A percentile compares a stretch with the other conserved stretches of the same genome.
Conservation (phyloP, 2,797 vertebrate genomes). For the Champsocephalus esox region DNA sequence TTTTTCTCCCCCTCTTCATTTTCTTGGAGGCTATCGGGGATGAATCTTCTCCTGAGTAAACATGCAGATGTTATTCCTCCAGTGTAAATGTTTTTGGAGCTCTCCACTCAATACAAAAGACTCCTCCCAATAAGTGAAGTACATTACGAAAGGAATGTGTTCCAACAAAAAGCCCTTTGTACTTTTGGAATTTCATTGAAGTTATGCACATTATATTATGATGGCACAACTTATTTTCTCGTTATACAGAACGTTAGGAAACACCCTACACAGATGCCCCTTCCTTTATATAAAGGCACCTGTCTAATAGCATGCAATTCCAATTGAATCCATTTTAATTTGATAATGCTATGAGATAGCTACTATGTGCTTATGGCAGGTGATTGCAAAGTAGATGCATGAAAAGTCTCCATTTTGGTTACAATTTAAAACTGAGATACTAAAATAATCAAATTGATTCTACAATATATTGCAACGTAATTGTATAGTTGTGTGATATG, state of each 20-base stretch:
- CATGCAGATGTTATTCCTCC: constrained; percentile 81
- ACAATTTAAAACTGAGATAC: background rate
- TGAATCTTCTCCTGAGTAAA: constrained; percentile 84
- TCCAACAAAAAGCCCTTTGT: constrained; percentile 72
- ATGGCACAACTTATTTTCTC: constrained; percentile 18
- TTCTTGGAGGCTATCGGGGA: constrained; percentile 79
- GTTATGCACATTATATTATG: constrained; percentile 41
- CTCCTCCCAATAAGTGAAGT: constrained; percentile 75
- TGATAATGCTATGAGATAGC: background rate
- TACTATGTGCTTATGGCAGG: background rate
- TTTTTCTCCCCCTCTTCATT: constrained; percentile 79
- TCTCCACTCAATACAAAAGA: constrained; percentile 71
- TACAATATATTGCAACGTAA: background rate
- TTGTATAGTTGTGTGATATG: background rate
- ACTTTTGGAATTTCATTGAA: constrained; percentile 60
- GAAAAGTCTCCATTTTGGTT: background rate
- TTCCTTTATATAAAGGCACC: background rate
- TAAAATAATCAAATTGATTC: constrained; percentile 5
- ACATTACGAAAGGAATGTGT: constrained; percentile 75
- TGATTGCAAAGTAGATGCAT: background rate
- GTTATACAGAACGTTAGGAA: constrained; percentile 10
- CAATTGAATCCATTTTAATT: background rate
- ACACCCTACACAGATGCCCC: background rate
- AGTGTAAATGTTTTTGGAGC: constrained; percentile 81
- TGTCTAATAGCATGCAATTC: background rate